phyloP scores from a whole-genome alignment of 2,113 vertebrate genomes.

The Gymnobelideus leadbeateri region DNA sequence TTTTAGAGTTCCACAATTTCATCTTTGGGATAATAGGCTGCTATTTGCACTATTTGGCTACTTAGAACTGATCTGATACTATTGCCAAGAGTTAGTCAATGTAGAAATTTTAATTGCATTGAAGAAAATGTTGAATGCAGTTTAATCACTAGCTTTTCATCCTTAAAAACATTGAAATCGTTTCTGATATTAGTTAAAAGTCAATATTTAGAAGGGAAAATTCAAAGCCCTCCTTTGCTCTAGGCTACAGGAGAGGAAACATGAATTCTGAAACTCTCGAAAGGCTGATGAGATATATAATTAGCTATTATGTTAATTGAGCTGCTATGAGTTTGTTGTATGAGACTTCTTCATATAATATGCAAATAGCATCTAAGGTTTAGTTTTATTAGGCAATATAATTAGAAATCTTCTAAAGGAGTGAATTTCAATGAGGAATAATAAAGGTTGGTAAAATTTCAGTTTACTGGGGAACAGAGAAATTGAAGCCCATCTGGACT shows the following conservation, averaged over 20 bases:
- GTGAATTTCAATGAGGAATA: conserved; percentile 82
- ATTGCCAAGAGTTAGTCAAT: conserved; percentile 64
- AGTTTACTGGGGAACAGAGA: conserved; percentile 74
- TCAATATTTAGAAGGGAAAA: conserved; percentile 88
- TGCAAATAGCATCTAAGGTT: conserved; percentile 87
- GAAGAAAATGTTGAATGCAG: conserved; percentile 69
- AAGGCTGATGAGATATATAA: conserved; percentile 90
- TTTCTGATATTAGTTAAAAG: conserved; percentile 86
- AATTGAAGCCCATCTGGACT: conserved; percentile 76
- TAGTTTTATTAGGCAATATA: conserved; percentile 88
- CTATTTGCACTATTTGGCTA: conserved; percentile 5
- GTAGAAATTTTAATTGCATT: conserved; percentile 41
- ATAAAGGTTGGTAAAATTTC: conserved; percentile 81
- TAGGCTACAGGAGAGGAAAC: conserved; percentile 88
- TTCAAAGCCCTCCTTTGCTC: conserved; percentile 83
- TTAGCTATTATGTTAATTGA: conserved; percentile 91
- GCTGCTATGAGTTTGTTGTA: conserved; percentile 88
- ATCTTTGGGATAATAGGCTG: conserved; percentile 45
- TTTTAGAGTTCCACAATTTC: conserved; percentile 49
- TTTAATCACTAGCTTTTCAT: conserved; percentile 84
- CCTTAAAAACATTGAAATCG: conserved; percentile 82
- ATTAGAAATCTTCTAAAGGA: conserved; percentile 86
- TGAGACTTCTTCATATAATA: conserved; percentile 90
- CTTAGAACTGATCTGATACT: conserved; percentile 62
- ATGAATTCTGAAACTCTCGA: conserved; percentile 84